Conservation (phyloP, 2,113 vertebrate genomes). For the Phrynocephalus versicolor region DNA sequence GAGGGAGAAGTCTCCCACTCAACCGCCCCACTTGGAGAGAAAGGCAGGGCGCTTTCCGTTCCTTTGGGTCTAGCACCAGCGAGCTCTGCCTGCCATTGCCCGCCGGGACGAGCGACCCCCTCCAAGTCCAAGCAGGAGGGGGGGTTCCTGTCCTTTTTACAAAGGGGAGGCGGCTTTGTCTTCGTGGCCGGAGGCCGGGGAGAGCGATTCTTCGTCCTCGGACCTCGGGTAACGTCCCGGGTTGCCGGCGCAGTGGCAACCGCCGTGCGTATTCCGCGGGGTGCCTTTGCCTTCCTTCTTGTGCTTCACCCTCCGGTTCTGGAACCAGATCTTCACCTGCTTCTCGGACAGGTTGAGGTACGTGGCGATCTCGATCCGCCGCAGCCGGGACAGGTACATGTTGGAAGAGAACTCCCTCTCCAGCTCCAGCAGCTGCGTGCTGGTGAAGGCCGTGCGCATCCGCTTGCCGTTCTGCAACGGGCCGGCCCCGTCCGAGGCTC, state of each 20-base stretch:
- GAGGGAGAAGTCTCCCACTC: neutral
- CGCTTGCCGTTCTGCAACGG: constrained; percentile 93
- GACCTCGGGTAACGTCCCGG: constrained; percentile 90
- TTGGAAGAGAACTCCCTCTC: constrained; percentile 98
- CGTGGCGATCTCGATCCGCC: constrained; percentile 96
- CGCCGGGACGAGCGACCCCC: neutral
- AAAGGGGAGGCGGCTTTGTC: constrained; percentile 91
- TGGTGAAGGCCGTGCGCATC: constrained; percentile 98
- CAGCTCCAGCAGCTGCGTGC: constrained; percentile 95
- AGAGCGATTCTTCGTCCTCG: constrained; percentile 95
- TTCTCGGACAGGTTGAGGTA: constrained; percentile 98
- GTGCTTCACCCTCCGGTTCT: constrained; percentile 97
- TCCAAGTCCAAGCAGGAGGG: neutral
- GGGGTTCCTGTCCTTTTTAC: constrained; percentile 62
- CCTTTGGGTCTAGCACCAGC: too few species aligned
- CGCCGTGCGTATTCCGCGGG: constrained; percentile 84
- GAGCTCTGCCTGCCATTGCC: neutral
- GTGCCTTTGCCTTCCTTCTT: constrained; percentile 96
- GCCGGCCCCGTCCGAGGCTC: constrained; percentile 78
- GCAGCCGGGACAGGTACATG: constrained; percentile 96
- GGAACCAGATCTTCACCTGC: constrained; percentile 99
- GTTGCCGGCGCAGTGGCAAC: constrained; percentile 87
- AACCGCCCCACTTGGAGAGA: neutral
- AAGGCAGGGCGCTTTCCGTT: neutral
- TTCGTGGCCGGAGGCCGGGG: constrained; percentile 87